Percentiles rank a stretch among this genome's conserved stretches.
These are phyloP conservation scores for Hormaphis cornu DNA, from an alignment of 1,140 invertebrate genomes.

Conservation along the genomic window DNA sequence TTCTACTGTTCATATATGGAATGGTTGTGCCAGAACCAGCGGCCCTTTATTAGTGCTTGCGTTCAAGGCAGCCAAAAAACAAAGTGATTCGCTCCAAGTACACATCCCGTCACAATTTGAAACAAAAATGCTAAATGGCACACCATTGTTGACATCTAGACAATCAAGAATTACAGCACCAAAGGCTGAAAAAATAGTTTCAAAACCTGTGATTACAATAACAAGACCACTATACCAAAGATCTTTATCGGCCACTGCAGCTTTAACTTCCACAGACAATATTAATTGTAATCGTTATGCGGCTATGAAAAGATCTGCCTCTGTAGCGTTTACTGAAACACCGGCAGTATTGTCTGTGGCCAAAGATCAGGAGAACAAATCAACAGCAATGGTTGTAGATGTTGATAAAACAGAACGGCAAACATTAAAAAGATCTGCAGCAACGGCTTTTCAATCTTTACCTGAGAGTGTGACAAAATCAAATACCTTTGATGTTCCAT, in stretches of 20 bases:
- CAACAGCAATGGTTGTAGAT: no score
- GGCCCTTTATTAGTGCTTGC: not conserved
- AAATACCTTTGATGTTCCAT: no score
- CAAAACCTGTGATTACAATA: not conserved
- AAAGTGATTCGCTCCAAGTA: not conserved
- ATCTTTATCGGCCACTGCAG: not conserved
- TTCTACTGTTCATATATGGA: not conserved
- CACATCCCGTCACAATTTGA: not conserved
- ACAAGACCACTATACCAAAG: no score
- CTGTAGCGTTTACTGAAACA: not conserved
- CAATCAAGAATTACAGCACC: not conserved
- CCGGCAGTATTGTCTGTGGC: no score
- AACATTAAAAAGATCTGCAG: no score
- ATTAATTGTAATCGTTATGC: not conserved
- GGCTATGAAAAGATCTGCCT: not conserved
- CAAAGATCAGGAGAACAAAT: no score
- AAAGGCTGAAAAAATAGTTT: not conserved
- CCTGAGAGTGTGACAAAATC: no score
- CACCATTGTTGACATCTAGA: not conserved
- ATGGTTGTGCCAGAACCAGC: not conserved
- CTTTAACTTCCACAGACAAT: not conserved
- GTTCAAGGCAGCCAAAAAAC: not conserved
- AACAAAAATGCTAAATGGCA: no score
- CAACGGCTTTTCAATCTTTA: no score
- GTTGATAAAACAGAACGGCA: no score